Conservation (phyloP, 2,797 vertebrate species). For the Gymnoscopelus microlampas region DNA sequence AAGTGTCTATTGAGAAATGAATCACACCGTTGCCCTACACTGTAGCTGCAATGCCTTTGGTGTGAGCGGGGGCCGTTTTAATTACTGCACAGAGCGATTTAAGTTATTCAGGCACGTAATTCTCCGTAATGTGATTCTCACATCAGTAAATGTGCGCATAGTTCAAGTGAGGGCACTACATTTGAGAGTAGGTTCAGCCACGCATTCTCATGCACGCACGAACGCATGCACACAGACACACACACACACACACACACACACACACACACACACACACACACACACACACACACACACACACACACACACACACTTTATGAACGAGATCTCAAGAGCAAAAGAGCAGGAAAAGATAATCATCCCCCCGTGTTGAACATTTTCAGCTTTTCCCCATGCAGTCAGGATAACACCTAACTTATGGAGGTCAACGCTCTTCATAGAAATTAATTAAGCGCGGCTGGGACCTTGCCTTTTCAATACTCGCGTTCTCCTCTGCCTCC, state of each 20-base stretch:
- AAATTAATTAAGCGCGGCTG: conserved; percentile 32
- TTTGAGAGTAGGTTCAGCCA: not conserved
- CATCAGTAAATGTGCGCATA: conserved; percentile 63
- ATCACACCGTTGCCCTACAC: conserved; percentile 60
- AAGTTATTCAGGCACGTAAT: conserved; percentile 75
- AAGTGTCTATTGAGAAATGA: conserved; percentile 73
- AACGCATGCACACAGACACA: conserved; percentile 27
- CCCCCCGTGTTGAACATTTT: conserved; percentile 15
- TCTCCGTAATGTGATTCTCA: conserved; percentile 60
- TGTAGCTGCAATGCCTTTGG: conserved; percentile 53
- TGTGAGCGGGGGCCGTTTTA: conserved; percentile 73
- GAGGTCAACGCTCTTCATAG: conserved; percentile 34
- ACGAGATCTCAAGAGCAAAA: conserved; percentile 7
- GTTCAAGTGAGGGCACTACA: conserved; percentile 36
- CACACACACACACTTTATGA: not conserved
- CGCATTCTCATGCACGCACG: not conserved
- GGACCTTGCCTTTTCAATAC: conserved; percentile 40
- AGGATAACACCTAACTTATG: conserved; percentile 28
- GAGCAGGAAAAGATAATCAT: not conserved
- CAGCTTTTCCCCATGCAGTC: conserved; percentile 31
- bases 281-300: conserved; percentile 30
- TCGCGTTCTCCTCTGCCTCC: conserved; percentile 38
- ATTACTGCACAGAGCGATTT: conserved; percentile 72
- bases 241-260: conserved; percentile 21
- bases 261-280: conserved; percentile 29